These are phyloP conservation scores for Ormia ochracea DNA, from an alignment of 2,888 invertebrate genomes.

Conservation along the genomic window DNA sequence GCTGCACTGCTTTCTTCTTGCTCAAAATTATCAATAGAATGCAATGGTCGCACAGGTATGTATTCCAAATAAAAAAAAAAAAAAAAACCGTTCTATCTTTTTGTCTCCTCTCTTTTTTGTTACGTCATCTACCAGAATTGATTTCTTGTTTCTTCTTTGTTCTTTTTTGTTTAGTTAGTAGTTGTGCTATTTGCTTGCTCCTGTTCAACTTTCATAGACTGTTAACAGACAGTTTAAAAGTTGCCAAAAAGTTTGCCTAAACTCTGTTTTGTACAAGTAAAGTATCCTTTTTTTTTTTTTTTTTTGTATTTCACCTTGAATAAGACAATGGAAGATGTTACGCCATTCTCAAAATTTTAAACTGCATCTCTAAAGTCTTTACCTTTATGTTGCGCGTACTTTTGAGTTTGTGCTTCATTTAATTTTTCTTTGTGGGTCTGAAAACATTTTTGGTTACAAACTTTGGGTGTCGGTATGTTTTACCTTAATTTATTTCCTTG, in stretches of 20 bases:
- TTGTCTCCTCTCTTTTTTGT: neutral
- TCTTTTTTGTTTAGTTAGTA: neutral
- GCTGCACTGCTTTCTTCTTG: conserved; percentile 65
- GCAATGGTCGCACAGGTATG: conserved; percentile 82
- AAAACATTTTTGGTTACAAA: conserved; percentile 43
- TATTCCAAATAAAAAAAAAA: too few relatives aligned
- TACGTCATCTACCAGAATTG: neutral
- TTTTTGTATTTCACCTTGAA: conserved; percentile 35
- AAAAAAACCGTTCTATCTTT: conserved; percentile 40
- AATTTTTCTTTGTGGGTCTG: conserved; percentile 1
- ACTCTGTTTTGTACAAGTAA: conserved; percentile 22
- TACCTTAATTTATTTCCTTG: conserved; percentile 60
- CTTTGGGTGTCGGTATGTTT: conserved; percentile 60
- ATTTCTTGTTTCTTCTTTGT: too few relatives aligned
- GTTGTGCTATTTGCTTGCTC: neutral
- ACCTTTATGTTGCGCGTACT: conserved; percentile 1
- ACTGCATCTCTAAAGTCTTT: conserved; percentile 27
- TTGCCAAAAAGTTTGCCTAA: conserved; percentile 36
- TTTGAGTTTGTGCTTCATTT: neutral
- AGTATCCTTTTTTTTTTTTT: too few relatives aligned
- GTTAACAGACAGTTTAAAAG: conserved; percentile 56
- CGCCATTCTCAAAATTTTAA: neutral
- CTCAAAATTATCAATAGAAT: conserved; percentile 78
- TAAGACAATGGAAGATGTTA: neutral
- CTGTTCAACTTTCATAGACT: conserved; percentile 34